phyloP scores from a whole-genome alignment of 2,113 vertebrate species.

The Vireo altiloquus region DNA sequence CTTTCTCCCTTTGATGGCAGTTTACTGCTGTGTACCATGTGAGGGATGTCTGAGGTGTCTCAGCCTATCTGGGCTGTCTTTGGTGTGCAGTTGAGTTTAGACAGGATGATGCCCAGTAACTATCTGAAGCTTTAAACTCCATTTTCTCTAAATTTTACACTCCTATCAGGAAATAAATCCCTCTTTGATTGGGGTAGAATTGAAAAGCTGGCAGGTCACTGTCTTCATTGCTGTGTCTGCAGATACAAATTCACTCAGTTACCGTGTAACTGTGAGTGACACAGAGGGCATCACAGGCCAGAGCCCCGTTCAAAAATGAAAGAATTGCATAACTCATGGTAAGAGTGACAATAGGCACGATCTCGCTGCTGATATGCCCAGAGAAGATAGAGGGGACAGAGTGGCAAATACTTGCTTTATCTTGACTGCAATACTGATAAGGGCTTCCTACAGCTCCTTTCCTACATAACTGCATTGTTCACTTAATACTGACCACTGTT shows the following conservation, averaged over 20 bases:
- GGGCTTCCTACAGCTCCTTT: background rate
- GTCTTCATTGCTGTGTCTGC: background rate
- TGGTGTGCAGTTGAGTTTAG: background rate
- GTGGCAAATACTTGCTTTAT: background rate
- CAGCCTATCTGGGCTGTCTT: background rate
- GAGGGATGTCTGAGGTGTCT: background rate
- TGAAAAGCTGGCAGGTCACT: conserved; percentile 47
- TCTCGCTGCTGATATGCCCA: background rate
- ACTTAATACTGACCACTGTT: background rate
- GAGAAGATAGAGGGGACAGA: background rate
- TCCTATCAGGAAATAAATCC: conserved; percentile 51
- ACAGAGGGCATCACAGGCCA: conserved; percentile 5
- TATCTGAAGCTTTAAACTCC: conserved; percentile 4
- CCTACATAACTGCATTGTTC: background rate
- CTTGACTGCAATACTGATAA: background rate
- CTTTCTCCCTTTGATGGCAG: background rate
- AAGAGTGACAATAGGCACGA: background rate
- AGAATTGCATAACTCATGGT: conserved; percentile 5
- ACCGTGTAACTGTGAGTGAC: background rate
- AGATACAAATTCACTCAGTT: conserved; percentile 33
- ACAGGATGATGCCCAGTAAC: background rate
- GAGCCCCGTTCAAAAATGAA: conserved; percentile 7
- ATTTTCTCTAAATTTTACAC: conserved; percentile 45
- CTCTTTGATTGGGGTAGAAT: conserved; percentile 44
- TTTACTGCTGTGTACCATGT: background rate